These are phyloP conservation scores for Pseudomyrmex flavicornis DNA, from an alignment of 1,140 invertebrate genomes.

Conservation along the genomic window DNA sequence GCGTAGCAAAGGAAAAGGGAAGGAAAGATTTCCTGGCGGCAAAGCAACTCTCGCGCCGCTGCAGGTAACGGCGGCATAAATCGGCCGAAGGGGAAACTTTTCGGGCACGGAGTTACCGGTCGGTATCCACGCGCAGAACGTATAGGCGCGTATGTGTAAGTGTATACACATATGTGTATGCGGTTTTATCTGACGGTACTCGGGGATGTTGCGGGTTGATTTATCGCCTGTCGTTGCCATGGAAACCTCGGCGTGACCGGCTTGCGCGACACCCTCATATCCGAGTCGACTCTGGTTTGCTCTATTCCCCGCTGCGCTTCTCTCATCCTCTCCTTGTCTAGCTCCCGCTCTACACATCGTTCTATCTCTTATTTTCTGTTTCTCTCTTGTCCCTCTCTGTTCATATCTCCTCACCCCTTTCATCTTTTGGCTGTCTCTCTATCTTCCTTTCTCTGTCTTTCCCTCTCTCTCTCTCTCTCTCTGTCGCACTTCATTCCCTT, in stretches of 20 bases:
- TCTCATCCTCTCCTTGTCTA: slow-evolving; percentile 14
- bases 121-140: slow-evolving; percentile 61
- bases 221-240: slow-evolving; percentile 84
- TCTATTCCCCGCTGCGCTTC: slow-evolving; percentile 66
- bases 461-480: slow-evolving; percentile 50
- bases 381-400: slow-evolving; percentile 11
- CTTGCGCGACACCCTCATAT: slow-evolving; percentile 84
- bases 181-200: slow-evolving; percentile 79
- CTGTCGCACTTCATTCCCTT: slow-evolving; percentile 39
- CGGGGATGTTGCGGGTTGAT: slow-evolving; percentile 84
- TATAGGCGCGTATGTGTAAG: slow-evolving; percentile 48
- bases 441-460: slow-evolving; percentile 45
- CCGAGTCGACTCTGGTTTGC: slow-evolving; percentile 78
- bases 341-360: neutral
- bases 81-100: slow-evolving; percentile 76
- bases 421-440: slow-evolving; percentile 27
- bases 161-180: slow-evolving; percentile 76
- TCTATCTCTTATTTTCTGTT: slow-evolving; percentile 21
- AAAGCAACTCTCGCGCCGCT: slow-evolving; percentile 62
- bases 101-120: slow-evolving; percentile 75
- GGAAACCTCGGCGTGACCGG: slow-evolving; percentile 83
- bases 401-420: slow-evolving; percentile 16
- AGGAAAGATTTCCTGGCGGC: slow-evolving; percentile 54
- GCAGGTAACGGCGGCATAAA: slow-evolving; percentile 71
- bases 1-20: neutral